Evolutionary conservation across 2,113 vertebrate genomes (phyloP), one percentile per base, ranked within the genome.

Genomic region (Oncorhynchus clarkii): DNA sequence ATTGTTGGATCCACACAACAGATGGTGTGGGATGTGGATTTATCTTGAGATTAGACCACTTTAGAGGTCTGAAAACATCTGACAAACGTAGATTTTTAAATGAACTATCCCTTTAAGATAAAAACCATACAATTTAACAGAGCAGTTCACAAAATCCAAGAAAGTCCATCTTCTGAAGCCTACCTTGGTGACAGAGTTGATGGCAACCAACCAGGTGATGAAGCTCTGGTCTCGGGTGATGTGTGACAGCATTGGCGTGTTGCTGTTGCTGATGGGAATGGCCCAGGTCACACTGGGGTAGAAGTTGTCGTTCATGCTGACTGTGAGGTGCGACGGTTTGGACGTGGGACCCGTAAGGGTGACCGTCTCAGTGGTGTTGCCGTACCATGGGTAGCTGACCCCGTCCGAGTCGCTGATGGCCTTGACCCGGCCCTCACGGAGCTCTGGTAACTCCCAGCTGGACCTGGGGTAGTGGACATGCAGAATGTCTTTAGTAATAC

Each of bases 231-330:
- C 97, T 86, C 97, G 93, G 82, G 96, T 97, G 92, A 99, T 98
- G 89, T 95, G 94, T 0, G 97, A 98, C 81, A 99, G 94, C 89
- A 97, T 89, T 0, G 97, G 96, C 9, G 96, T 94, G 1, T 98
- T 98, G 82, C 95, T 98, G 92, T 99, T 96, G 18, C 97, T 99
- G 86, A 99, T 96, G 0, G 97, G 97, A 75, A 99, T 96, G 0
- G 97, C 97, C 97, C 97, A 99, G 0, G 97, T 99, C 90, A 99
- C 97, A 0, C 97, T 99, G 71, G 97, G 97, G 87, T 99, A 99
- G 89, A 99, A 99, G 89, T 99, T 99, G 93, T 99, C 97, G 9
- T 99, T 99, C 97, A 99, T 99, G 93, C 97, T 98, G 88, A 99
- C 96, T 0, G 95, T 94, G 91, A 99, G 97, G 85, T 96, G 95